Evolutionary conservation across 2,888 invertebrate genomes (phyloP).

Genomic region (Pilophorus perplexus): DNA sequence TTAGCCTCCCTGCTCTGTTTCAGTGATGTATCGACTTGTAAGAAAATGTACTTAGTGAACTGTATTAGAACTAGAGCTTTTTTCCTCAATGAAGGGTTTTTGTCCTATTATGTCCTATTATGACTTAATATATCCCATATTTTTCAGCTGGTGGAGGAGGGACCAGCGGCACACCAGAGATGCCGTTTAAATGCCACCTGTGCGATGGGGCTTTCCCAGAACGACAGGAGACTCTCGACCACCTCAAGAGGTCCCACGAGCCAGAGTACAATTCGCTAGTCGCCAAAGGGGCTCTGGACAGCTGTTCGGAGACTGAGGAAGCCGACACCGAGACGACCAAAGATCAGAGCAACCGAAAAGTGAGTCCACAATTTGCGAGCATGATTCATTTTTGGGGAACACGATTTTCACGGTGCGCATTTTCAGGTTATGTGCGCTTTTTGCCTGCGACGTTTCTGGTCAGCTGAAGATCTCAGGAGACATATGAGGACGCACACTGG

Average conservation of each 20-base stretch:
- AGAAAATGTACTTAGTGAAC: no score
- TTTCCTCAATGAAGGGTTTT: no score
- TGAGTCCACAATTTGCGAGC: no score
- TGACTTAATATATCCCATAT: no score
- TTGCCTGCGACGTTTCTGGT: slow-evolving; percentile 91
- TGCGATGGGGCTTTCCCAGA: slow-evolving; percentile 84
- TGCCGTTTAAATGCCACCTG: slow-evolving; percentile 88
- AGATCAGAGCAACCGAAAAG: slow-evolving; percentile 41
- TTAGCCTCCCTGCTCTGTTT: no score
- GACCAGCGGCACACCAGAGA: slow-evolving; percentile 55
- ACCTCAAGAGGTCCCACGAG: slow-evolving; percentile 72
- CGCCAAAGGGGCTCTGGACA: slow-evolving; percentile 62
- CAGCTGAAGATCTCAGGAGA: slow-evolving; percentile 85
- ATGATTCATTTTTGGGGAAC: no score
- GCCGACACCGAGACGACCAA: slow-evolving; percentile 6
- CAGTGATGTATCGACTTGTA: no score
- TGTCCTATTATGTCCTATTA: no score
- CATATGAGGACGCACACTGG: slow-evolving; percentile 92
- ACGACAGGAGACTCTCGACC: slow-evolving; percentile 74
- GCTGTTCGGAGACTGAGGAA: slow-evolving; percentile 46
- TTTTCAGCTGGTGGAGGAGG: no score
- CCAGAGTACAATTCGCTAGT: slow-evolving; percentile 79
- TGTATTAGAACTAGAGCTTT: no score
- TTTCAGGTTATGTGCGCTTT: slow-evolving; percentile 73
- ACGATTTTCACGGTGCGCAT: no score